A percentile compares a stretch with the other conserved stretches of the same genome.
These are phyloP conservation scores for Drosophila truncata DNA, from an alignment of 1,140 invertebrate genomes.

Conservation along the genomic window DNA sequence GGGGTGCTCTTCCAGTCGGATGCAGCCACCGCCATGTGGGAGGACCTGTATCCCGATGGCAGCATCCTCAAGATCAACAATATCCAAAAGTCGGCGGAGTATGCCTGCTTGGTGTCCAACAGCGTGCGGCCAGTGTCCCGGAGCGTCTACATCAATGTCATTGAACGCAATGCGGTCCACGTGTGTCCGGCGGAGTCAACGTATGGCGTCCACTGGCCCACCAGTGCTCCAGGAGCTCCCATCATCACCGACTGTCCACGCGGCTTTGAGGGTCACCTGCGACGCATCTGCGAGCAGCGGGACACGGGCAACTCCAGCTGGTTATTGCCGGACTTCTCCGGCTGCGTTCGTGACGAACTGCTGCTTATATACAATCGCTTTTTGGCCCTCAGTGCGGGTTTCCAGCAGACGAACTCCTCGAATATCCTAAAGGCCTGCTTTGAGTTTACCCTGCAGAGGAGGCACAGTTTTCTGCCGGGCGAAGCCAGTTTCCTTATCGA, in stretches of 20 bases:
- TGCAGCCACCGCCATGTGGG: slow-evolving; percentile 91
- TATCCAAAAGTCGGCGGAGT: slow-evolving; percentile 89
- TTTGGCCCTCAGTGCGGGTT: slow-evolving; percentile 88
- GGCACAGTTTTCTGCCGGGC: slow-evolving; percentile 78
- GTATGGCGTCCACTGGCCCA: slow-evolving; percentile 87
- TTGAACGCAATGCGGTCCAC: slow-evolving; percentile 87
- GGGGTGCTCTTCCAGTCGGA: slow-evolving; percentile 89
- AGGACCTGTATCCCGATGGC: slow-evolving; percentile 91
- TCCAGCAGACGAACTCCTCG: slow-evolving; percentile 87
- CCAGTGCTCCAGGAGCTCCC: slow-evolving; percentile 88
- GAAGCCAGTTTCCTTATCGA: slow-evolving; percentile 84
- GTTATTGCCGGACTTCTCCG: slow-evolving; percentile 91
- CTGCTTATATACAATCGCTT: slow-evolving; percentile 89
- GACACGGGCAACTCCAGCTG: slow-evolving; percentile 89
- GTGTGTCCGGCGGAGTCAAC: slow-evolving; percentile 86
- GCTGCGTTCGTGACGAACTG: slow-evolving; percentile 89
- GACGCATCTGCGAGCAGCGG: slow-evolving; percentile 87
- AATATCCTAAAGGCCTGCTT: slow-evolving; percentile 85
- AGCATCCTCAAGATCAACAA: slow-evolving; percentile 92
- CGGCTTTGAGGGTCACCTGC: slow-evolving; percentile 86
- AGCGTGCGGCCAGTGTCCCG: slow-evolving; percentile 87
- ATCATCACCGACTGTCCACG: slow-evolving; percentile 88
- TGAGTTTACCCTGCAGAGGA: slow-evolving; percentile 74
- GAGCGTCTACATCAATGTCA: slow-evolving; percentile 88
- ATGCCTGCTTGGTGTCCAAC: slow-evolving; percentile 87